Base-by-base conservation (phyloP, 2,888 invertebrate species). In the Micropterix aruncella region DNA sequence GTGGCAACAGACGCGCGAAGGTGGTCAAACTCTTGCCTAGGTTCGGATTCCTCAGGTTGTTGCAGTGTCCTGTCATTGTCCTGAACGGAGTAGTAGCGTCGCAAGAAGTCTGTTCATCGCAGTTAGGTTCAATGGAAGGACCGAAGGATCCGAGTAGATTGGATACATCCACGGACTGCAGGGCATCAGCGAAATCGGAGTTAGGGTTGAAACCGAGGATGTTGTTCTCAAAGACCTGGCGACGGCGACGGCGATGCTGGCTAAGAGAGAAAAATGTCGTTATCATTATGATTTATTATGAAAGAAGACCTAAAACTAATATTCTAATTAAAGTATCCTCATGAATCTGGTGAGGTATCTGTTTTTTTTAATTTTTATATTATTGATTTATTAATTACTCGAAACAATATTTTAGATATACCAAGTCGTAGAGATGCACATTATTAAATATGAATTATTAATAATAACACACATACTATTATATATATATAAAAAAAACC, bases 1-100 rank as follows among this genome's bases (percentile, higher is more conserved):
- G 84, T 0, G 91, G 89, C 47, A 93, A 58, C 47, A 93, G 65
- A 52, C 93, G 77, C 1, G 87, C 83, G 57, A 93, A 91, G 0
- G 87, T 85, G 0, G 89, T 86, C 55, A 92, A 67, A 53, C 89
- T 83, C 58, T 88, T 86, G 15, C 90, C 93, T 55, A 85, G 75
- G 46, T 74, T 77, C 0, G 91, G 89, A 56, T 88, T 85, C 19
- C 84, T 74, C 42, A 92, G 61, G 58, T 93, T 93, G 56, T 93
- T 93, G 57, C 93, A 93, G 54, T 85, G 83, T 1, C 92, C 92
- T 1, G 86, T 83, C 47, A 83, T 75, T 0, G 83, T 79, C 52
- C 88, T 72, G 62, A 80, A 86, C 0, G 80, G 83, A 3, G 66
- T 74, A 36, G 73, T 77, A 4, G 79, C 72, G 53, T 89, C 84